Conservation (phyloP, 2,888 invertebrate species). For the Gortyna flavago region DNA sequence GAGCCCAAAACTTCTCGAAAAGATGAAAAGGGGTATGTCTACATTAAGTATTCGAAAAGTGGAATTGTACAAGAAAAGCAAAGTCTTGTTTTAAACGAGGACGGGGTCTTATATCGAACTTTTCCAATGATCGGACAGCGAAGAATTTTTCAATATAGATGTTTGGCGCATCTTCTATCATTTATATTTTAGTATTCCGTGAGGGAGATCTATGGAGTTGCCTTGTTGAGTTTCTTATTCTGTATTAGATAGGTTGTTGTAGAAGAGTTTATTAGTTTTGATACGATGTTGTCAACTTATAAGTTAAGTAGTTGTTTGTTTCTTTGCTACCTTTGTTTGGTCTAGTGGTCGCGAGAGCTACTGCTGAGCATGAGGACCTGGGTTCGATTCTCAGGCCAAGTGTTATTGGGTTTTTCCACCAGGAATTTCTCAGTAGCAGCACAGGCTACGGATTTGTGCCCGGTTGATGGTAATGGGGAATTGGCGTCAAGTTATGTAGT, state of each 20-base stretch:
- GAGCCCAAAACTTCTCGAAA: constrained; percentile 83
- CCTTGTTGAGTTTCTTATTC: constrained; percentile 20
- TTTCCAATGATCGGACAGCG: constrained; percentile 84
- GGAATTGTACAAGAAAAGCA: constrained; percentile 88
- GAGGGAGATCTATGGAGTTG: constrained; percentile 65
- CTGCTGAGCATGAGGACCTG: not conserved
- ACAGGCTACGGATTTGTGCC: not conserved
- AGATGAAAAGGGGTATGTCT: constrained; percentile 86
- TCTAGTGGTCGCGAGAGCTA: not conserved
- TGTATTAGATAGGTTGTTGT: not conserved
- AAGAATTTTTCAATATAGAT: constrained; percentile 87
- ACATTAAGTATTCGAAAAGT: constrained; percentile 88
- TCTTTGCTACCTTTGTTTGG: not conserved
- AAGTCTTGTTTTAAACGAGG: constrained; percentile 86
- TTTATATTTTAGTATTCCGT: constrained; percentile 82
- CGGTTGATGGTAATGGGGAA: no score
- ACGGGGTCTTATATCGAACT: constrained; percentile 84
- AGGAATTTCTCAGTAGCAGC: not conserved
- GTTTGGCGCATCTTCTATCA: constrained; percentile 84
- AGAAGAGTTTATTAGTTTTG: not conserved
- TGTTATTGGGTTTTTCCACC: not conserved
- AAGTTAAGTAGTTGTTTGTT: not conserved
- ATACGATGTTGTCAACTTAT: constrained; percentile 10
- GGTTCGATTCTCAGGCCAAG: not conserved
- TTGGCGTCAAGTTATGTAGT: not conserved